A percentile compares a stretch with the other conserved stretches of the same genome.
These are phyloP conservation scores for Scaptomyza reducta DNA, from an alignment of 2,888 invertebrate species.

Conservation along the genomic window DNA sequence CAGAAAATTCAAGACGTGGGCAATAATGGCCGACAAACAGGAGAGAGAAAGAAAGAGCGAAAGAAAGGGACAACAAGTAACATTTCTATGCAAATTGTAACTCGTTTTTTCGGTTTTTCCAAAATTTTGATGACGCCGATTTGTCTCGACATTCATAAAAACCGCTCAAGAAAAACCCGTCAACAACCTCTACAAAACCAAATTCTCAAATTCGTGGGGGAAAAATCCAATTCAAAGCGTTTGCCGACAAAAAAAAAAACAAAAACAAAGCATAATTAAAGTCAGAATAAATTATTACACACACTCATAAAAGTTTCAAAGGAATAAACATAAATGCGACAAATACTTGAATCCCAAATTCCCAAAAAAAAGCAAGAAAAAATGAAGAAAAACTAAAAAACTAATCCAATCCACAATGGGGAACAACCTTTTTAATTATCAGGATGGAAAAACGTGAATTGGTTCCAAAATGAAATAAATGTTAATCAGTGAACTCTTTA, in stretches of 20 bases:
- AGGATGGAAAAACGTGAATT: conserved; percentile 33
- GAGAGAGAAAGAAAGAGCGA: neutral
- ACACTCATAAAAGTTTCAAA: neutral
- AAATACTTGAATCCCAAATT: conserved; percentile 46
- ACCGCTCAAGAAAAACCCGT: conserved; percentile 45
- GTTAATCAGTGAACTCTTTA: neutral
- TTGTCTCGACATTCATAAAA: conserved; percentile 80
- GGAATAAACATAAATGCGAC: conserved; percentile 45
- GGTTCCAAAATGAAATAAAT: conserved; percentile 27
- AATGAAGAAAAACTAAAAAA: conserved; percentile 5
- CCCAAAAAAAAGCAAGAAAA: conserved; percentile 8
- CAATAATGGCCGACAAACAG: conserved; percentile 21
- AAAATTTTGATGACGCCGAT: conserved; percentile 82
- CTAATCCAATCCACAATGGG: conserved; percentile 16
- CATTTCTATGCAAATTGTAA: conserved; percentile 72
- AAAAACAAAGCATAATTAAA: conserved; percentile 67
- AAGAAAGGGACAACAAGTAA: conserved; percentile 53
- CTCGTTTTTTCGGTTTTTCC: conserved; percentile 64
- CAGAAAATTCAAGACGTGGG: conserved; percentile 19
- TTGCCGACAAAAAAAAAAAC: conserved; percentile 37
- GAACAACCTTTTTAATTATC: too few relatives aligned
- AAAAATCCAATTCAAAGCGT: conserved; percentile 51
- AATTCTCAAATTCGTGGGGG: conserved; percentile 9
- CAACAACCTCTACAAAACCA: conserved; percentile 2
- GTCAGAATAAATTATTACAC: conserved; percentile 78